Conservation (phyloP, 2,888 invertebrate species). For the Epinotia ramella region DNA sequence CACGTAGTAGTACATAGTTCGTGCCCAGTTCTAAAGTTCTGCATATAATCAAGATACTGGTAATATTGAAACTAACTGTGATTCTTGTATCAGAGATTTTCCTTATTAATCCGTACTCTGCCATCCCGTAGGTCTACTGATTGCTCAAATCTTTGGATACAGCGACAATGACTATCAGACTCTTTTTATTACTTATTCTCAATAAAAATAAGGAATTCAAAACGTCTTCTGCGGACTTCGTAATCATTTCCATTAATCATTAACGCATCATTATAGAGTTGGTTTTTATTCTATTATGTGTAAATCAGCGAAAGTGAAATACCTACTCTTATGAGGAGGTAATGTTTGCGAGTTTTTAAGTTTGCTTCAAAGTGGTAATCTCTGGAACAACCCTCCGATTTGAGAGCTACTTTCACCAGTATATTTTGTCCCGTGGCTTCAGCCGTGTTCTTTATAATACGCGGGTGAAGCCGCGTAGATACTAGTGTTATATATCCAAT, state of each 20-base stretch:
- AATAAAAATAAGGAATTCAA: neutral
- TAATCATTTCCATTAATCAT: neutral
- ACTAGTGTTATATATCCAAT: no score
- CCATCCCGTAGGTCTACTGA: slow-evolving; percentile 22
- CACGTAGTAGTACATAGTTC: neutral
- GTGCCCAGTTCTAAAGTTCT: neutral
- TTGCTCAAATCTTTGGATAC: slow-evolving; percentile 31
- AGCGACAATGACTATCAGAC: slow-evolving; percentile 11
- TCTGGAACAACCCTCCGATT: no score
- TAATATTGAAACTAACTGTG: neutral
- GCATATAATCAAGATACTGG: neutral
- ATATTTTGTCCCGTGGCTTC: no score
- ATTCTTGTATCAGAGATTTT: slow-evolving; percentile 37
- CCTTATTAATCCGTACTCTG: slow-evolving; percentile 34
- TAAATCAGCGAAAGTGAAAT: neutral
- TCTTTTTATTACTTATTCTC: slow-evolving; percentile 16
- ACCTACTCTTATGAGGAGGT: no score
- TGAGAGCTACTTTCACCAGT: no score
- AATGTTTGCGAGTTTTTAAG: no score
- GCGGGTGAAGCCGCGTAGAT: no score
- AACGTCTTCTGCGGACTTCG: neutral
- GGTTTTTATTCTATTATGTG: neutral
- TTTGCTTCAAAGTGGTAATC: no score
- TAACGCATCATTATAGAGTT: neutral
- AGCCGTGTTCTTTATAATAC: no score